Evolutionary conservation across 1,140 invertebrate genomes (phyloP).

Genomic region (Panagrolaimus sp.): DNA sequence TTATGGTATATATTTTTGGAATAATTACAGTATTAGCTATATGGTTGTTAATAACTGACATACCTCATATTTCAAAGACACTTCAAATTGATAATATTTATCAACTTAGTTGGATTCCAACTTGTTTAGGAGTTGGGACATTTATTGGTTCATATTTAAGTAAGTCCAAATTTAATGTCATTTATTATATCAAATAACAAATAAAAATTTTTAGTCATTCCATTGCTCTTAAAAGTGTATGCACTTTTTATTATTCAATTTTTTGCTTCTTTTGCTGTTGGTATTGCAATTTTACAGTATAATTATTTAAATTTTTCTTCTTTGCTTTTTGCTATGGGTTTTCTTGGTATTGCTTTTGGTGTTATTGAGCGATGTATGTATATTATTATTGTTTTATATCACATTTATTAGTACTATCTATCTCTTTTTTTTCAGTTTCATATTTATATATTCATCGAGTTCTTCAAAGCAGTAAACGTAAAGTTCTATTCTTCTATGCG

Average conservation of each 20-base stretch:
- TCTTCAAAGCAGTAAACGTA: neutral
- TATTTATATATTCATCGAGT: neutral
- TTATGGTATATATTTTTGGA: neutral
- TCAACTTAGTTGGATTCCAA: neutral
- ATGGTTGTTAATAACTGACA: constrained; percentile 1
- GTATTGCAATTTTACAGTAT: constrained; percentile 9
- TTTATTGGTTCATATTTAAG: constrained; percentile 18
- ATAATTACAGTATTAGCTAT: neutral
- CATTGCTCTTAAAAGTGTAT: constrained; percentile 12
- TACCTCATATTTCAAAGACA: constrained; percentile 12
- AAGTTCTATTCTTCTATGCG: neutral
- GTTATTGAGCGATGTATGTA: constrained; percentile 1
- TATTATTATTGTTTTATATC: neutral
- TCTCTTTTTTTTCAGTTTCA: constrained; percentile 1
- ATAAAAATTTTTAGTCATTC: constrained; percentile 17
- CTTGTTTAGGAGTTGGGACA: constrained; percentile 11
- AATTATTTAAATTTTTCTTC: neutral
- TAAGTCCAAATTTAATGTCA: constrained; percentile 1
- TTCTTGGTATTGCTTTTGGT: constrained; percentile 16
- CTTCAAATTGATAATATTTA: constrained; percentile 14
- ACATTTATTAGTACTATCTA: neutral
- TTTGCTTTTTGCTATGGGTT: constrained; percentile 11
- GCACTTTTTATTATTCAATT: constrained; percentile 12
- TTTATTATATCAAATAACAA: neutral
- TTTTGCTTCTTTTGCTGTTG: neutral